These are phyloP conservation scores for Tetrao urogallus DNA, from an alignment of 2,113 vertebrate species.

Conservation along the genomic window DNA sequence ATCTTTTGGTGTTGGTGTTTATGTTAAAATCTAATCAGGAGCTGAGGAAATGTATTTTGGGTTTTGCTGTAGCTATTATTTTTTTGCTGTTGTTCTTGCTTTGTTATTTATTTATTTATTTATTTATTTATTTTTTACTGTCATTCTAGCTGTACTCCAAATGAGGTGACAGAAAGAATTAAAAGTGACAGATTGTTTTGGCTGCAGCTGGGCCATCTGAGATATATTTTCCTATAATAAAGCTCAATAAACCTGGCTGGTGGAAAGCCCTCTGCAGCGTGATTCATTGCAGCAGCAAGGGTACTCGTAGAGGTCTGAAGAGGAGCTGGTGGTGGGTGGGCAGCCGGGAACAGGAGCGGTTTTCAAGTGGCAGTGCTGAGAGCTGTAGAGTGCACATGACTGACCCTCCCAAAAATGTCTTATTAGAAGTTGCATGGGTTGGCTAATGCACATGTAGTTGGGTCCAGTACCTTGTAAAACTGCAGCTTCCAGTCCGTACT, in stretches of 20 bases:
- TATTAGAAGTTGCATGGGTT: background rate
- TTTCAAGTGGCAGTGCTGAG: background rate
- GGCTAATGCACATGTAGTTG: background rate
- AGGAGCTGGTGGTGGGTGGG: background rate
- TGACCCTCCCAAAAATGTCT: background rate
- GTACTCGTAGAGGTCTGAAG: slow-evolving; percentile 8
- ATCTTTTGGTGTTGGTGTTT: slow-evolving; percentile 74
- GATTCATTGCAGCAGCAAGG: slow-evolving; percentile 55
- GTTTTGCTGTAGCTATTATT: background rate
- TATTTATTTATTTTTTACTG: slow-evolving; percentile 24
- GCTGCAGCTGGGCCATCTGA: slow-evolving; percentile 69
- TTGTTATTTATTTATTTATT: background rate
- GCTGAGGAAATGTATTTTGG: slow-evolving; percentile 34
- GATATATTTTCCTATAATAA: slow-evolving; percentile 64
- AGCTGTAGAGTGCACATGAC: background rate
- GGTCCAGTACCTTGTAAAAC: background rate
- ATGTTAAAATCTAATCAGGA: slow-evolving; percentile 42
- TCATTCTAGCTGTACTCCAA: slow-evolving; percentile 66
- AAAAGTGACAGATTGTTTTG: slow-evolving; percentile 80
- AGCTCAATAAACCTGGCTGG: slow-evolving; percentile 71
- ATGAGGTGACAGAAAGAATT: slow-evolving; percentile 81
- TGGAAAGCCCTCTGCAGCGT: slow-evolving; percentile 55
- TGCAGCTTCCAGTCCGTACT: background rate
- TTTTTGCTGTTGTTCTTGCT: background rate
- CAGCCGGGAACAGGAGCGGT: background rate